A percentile compares a stretch with the other conserved stretches of the same genome.
Conservation (phyloP, 1,140 invertebrate genomes). For the Araneus ventricosus region DNA sequence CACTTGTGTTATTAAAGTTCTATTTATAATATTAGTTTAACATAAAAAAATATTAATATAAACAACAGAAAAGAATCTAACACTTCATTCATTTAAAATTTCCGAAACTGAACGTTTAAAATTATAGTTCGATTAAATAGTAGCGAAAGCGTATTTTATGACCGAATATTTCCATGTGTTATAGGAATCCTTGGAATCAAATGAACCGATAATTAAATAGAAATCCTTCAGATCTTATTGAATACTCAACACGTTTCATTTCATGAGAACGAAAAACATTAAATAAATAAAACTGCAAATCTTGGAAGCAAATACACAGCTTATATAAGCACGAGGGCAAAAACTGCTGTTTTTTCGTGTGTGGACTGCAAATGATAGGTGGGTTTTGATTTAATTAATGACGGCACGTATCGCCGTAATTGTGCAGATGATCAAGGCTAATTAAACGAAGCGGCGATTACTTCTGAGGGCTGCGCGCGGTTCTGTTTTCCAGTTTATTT, state of each 20-base stretch:
- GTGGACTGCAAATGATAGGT: neutral
- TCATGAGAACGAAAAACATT: too few relatives aligned
- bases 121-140: neutral
- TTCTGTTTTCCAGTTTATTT: too few relatives aligned
- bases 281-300: neutral
- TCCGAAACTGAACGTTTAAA: too few relatives aligned
- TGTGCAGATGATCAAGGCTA: conserved; percentile 24
- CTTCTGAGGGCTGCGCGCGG: neutral
- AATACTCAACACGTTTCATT: neutral
- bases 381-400: neutral
- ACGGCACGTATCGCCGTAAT: neutral
- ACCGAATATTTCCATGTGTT: neutral
- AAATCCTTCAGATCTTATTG: neutral
- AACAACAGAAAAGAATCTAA: too few relatives aligned
- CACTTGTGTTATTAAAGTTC: too few relatives aligned
- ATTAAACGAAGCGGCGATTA: neutral
- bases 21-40: too few relatives aligned
- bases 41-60: too few relatives aligned
- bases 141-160: neutral
- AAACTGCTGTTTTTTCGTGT: neutral
- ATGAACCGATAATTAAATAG: neutral
- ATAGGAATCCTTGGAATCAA: neutral
- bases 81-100: neutral
- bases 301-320: neutral
- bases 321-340: neutral